A percentile compares a stretch with the other conserved stretches of the same genome.
phyloP scores from a whole-genome alignment of 2,888 invertebrate genomes.

The Proisotoma minuta region DNA sequence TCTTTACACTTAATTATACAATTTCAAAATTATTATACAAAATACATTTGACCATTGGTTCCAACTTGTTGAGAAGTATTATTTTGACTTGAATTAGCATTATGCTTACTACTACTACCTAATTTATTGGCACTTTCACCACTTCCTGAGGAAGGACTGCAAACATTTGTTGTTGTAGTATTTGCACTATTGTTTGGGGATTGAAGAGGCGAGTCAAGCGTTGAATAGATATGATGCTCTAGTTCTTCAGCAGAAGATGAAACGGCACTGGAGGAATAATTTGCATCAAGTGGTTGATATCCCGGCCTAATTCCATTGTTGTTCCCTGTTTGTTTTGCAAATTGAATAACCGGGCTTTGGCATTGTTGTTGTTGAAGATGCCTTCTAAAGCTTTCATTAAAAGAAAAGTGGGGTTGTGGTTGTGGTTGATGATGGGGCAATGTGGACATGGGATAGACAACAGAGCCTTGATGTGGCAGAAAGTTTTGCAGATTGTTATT shows the following conservation, averaged over 20 bases:
- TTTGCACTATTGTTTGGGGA: not conserved
- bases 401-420: conserved; percentile 17
- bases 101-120: not conserved
- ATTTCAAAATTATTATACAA: too few species aligned
- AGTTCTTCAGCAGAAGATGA: conserved; percentile 32
- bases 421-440: not conserved
- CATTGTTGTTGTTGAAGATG: conserved; percentile 21
- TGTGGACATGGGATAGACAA: conserved; percentile 17
- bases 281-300: conserved; percentile 34
- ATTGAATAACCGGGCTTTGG: not conserved
- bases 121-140: conserved; percentile 7
- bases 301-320: conserved; percentile 9
- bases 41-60: conserved; percentile 36
- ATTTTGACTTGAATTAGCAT: not conserved
- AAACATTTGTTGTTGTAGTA: not conserved
- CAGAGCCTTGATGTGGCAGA: not conserved
- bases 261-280: conserved; percentile 35
- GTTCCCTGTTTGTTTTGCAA: not conserved
- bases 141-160: not conserved
- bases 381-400: conserved; percentile 28
- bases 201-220: conserved; percentile 30
- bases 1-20: too few species aligned
- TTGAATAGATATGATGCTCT: conserved; percentile 37
- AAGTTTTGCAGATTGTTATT: not conserved
- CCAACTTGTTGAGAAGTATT: too few species aligned